Evolutionary conservation across 1,140 invertebrate species (phyloP).

Genomic region (Pomacea maculata): DNA sequence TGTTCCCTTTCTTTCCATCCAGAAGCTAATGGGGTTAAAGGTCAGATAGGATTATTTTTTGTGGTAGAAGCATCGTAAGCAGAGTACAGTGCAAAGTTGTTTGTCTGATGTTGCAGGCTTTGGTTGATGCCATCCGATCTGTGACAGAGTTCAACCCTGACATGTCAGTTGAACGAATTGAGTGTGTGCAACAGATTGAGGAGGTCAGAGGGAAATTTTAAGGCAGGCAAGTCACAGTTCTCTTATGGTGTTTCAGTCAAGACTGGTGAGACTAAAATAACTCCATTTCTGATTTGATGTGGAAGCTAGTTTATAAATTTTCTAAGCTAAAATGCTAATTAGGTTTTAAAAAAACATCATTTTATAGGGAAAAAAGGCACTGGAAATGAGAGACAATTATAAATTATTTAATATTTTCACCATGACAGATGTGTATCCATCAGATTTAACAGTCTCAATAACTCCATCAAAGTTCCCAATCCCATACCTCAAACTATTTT

Average conservation of each 20-base stretch:
- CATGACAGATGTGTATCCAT: too few relatives aligned
- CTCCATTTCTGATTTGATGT: too few relatives aligned
- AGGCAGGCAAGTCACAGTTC: neutral
- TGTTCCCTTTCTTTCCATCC: neutral
- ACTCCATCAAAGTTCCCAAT: too few relatives aligned
- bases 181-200: constrained; percentile 53
- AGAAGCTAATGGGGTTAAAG: neutral
- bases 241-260: neutral
- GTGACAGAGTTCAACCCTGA: constrained; percentile 62
- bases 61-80: neutral
- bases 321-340: too few relatives aligned
- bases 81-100: neutral
- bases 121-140: constrained; percentile 54
- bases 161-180: constrained; percentile 59
- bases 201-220: constrained; percentile 36
- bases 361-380: too few relatives aligned
- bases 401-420: too few relatives aligned
- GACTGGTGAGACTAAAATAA: neutral
- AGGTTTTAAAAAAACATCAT: too few relatives aligned
- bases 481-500: too few relatives aligned
- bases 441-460: too few relatives aligned
- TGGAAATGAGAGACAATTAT: too few relatives aligned
- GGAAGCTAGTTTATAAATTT: too few relatives aligned
- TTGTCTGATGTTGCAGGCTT: constrained; percentile 38
- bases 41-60: neutral